Conservation (phyloP, 1,140 invertebrate species). For the Drosophila hydei region DNA sequence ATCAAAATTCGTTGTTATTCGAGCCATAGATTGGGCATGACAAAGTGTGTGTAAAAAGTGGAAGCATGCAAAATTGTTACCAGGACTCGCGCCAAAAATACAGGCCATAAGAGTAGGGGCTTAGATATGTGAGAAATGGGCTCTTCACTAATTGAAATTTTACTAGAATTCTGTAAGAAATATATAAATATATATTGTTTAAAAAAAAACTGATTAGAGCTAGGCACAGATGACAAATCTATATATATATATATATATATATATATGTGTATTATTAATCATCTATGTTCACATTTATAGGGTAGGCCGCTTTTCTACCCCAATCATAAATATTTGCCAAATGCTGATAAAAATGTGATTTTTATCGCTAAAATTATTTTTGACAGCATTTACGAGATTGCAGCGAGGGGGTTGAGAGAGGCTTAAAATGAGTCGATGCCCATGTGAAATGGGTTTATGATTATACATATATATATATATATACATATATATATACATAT, state of each 20-base stretch:
- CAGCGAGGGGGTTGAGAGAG: constrained; percentile 3
- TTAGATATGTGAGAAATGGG: not conserved
- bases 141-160: too few relatives aligned
- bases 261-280: not conserved
- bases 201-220: too few relatives aligned
- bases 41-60: constrained; percentile 37
- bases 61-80: constrained; percentile 39
- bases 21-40: constrained; percentile 50
- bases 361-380: constrained; percentile 32
- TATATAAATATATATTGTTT: too few relatives aligned
- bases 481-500: too few relatives aligned
- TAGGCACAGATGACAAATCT: constrained; percentile 39
- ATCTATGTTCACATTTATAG: too few relatives aligned
- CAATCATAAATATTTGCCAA: constrained; percentile 13
- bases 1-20: constrained; percentile 53
- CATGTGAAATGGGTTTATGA: not conserved
- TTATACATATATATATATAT: too few relatives aligned
- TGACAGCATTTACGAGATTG: constrained; percentile 8
- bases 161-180: too few relatives aligned
- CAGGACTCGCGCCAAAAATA: constrained; percentile 32
- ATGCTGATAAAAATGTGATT: constrained; percentile 24
- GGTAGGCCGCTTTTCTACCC: not conserved
- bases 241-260: not conserved
- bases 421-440: not conserved
- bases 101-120: not conserved